Evolutionary conservation across 2,888 invertebrate species (phyloP), one percentile per base, ranked within the genome.

Genomic region (Torymus texanus): DNA sequence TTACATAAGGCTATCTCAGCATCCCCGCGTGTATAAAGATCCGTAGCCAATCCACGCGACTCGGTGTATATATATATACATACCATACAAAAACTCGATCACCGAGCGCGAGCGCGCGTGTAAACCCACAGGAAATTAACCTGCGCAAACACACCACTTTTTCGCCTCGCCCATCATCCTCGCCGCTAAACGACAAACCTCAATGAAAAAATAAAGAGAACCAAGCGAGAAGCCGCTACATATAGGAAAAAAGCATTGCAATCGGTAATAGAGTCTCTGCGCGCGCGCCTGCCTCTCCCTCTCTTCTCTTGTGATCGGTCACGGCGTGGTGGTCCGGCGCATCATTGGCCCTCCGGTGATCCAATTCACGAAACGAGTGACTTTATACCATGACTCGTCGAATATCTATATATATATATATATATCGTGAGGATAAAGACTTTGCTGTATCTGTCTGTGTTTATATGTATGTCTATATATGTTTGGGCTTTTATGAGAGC

Each of bases 321-420:
- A 78, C 74, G 78, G 78, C 78, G 74, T 68, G 78, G 78, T 78
- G 78, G 78, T 78, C 78, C 68, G 63, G 74, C 68, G 68, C 78
- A 74, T 78, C 78, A 78, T 78, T 74, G 73, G 67, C 73, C 71
- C 10, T 12, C 61, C 72, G 63, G 29, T 61, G 73, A 78, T 78
- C 78, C 74, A 68, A 78, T 78, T 78, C 68, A 78, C 63, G 74
- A 78, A 78, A 74, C 74, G 72, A 74, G 78, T 78, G 78, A 78
- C 73, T 78, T 78, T 78, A 74, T 72, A 59, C 21, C 72, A 61
- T 78, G 78, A 78, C 78, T 78, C 51, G 78, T 41, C 78, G 41
- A 78, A 73, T 67, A 72, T 29, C 0, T 29, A 29, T 29, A 29
- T 29, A 4, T 29, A 29, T 29, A 29, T 29, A 29, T 29, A 3